Conservation (phyloP, 2,113 vertebrate species). For the Microtus ochrogaster region DNA sequence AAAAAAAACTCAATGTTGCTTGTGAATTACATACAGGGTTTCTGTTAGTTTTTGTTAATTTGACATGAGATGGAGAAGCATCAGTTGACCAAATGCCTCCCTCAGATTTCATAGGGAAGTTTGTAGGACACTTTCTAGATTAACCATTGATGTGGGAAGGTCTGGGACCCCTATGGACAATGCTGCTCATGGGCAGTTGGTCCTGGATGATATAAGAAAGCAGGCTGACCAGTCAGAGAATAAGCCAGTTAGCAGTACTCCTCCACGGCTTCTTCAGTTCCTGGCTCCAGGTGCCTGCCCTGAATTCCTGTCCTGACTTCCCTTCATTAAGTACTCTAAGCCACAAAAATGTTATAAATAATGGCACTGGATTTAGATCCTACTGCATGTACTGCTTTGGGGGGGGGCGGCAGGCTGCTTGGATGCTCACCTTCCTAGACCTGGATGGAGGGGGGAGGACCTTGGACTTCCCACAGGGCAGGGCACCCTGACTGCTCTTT, state of each 20-base stretch:
- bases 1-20: not conserved
- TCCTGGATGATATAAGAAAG: not conserved
- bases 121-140: not conserved
- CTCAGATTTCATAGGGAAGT: not conserved
- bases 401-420: too few species aligned
- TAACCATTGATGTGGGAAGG: not conserved
- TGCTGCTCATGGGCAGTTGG: too few species aligned
- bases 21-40: not conserved
- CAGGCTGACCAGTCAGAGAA: not conserved
- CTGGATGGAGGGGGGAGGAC: too few species aligned
- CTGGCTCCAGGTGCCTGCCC: too few species aligned
- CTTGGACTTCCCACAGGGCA: too few species aligned
- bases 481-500: too few species aligned
- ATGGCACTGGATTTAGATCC: too few species aligned
- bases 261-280: not conserved
- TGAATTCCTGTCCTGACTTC: not conserved
- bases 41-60: not conserved
- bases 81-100: not conserved
- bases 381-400: too few species aligned
- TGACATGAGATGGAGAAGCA: not conserved
- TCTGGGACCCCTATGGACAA: not conserved
- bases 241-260: not conserved
- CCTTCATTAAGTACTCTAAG: not conserved
- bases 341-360: not conserved
- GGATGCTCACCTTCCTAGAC: too few species aligned